A percentile compares a stretch with the other conserved stretches of the same genome.
Evolutionary conservation across 30 jellyfish, hydroid and myxozoan genomes (phyloP).

Genomic region (Aurelia coerulea): DNA sequence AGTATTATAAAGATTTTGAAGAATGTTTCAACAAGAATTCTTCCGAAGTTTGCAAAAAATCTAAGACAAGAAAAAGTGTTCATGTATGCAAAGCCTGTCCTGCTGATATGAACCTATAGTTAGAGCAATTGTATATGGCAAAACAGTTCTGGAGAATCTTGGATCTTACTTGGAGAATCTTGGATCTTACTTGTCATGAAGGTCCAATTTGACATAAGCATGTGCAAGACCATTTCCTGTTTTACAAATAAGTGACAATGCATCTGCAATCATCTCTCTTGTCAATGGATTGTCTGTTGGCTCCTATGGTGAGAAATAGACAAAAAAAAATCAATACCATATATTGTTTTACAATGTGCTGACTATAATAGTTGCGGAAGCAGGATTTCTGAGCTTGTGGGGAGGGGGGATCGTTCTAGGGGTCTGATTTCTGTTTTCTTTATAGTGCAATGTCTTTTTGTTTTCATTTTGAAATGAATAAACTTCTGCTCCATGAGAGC

Average conservation of each 20-base stretch:
- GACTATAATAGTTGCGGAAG: no score
- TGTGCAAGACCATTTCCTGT: slow-evolving; percentile 97
- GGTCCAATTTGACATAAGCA: slow-evolving; percentile 91
- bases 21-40: no score
- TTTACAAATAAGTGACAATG: slow-evolving; percentile 87
- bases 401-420: neutral
- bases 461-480: no score
- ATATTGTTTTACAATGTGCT: neutral
- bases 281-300: slow-evolving; percentile 81
- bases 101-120: no score
- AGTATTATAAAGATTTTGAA: no score
- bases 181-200: slow-evolving; percentile 73
- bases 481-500: no score
- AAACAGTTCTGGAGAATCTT: neutral
- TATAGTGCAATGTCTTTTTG: no score
- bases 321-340: no score
- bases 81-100: no score
- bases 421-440: neutral
- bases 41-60: no score
- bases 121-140: neutral
- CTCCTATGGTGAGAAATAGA: slow-evolving; percentile 15
- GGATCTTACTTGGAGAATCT: no score
- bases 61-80: no score
- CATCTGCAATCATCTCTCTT: slow-evolving; percentile 71
- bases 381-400: neutral